Evolutionary conservation across 2,113 vertebrate genomes (phyloP), one percentile per base, ranked within the genome.

Genomic region (Sapayoa aenigma): DNA sequence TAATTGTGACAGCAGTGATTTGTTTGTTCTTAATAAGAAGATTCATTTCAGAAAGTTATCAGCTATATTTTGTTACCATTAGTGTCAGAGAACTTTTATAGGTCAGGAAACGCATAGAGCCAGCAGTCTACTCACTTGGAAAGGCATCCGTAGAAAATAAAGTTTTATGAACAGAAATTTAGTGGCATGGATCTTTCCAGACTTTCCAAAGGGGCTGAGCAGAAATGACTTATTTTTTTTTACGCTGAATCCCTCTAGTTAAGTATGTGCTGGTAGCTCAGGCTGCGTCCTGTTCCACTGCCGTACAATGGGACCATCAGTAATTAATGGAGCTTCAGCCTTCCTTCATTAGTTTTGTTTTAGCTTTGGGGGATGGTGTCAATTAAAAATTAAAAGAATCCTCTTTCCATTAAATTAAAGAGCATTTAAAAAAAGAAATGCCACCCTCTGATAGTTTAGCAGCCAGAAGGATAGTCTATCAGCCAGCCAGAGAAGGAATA

Each of bases 101-200:
- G 80, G 68, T 93, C 92, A 93, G 90, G 90, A 95, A 95, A 89
- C 39, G 65, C 0, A 0, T 39, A 78, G 18, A 90, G 90, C 82
- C 94, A 96, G 59, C 87, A 93, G 75, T 87, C 95, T 95, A 91
- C 87, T 94, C 88, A 89, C 85, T 97, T 94, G 94, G 90, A 96
- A 92, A 94, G 27, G 33, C 68, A 86, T 42, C 37, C 10, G 1
- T 30, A 63, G 79, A 56, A 71, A 91, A 28, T 86, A 92, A 91
- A 96, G 55, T 94, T 96, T 93, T 95, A 91, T 80, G 90, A 95
- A 91, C 42, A 87, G 50, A 85, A 93, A 53, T 85, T 68, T 92
- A 90, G 84, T 68, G 76, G 53, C 73, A 82, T 56, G 16, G 56
- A 84, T 93, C 69, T 94, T 91, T 94, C 72, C 68, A 90, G 79